Conservation (phyloP, 2,113 vertebrate species). For the Xerus inauris region DNA sequence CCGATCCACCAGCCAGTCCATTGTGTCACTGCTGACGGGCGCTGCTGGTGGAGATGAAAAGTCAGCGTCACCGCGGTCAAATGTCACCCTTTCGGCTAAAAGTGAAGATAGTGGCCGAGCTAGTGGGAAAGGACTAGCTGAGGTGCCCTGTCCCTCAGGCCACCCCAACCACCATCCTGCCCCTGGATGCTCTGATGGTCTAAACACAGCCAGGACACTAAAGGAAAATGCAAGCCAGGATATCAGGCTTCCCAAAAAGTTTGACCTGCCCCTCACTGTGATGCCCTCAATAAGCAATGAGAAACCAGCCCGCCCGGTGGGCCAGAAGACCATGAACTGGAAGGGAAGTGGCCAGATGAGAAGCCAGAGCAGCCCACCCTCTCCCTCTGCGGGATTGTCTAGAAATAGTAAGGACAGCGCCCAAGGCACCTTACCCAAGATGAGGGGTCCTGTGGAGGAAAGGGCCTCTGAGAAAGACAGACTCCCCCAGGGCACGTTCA, state of each 20-base stretch:
- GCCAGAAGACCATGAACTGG: slow-evolving; percentile 52
- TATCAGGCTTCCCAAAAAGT: slow-evolving; percentile 85
- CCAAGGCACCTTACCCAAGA: slow-evolving; percentile 44
- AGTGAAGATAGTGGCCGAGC: slow-evolving; percentile 62
- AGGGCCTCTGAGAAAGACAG: slow-evolving; percentile 79
- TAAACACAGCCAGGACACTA: slow-evolving; percentile 77
- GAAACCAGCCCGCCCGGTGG: slow-evolving; percentile 11
- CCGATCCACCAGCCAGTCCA: slow-evolving; percentile 91
- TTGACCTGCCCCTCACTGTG: slow-evolving; percentile 72
- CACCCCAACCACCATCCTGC: slow-evolving; percentile 66
- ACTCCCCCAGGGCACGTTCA: slow-evolving; percentile 84
- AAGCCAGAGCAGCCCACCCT: not conserved
- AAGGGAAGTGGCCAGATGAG: slow-evolving; percentile 68
- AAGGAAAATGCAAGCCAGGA: slow-evolving; percentile 83
- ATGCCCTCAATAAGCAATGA: slow-evolving; percentile 32
- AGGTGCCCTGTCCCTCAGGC: slow-evolving; percentile 52
- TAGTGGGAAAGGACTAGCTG: slow-evolving; percentile 46
- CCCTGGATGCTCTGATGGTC: slow-evolving; percentile 70
- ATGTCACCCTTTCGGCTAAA: slow-evolving; percentile 29
- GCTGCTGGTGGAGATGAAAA: slow-evolving; percentile 70
- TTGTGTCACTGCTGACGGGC: slow-evolving; percentile 85
- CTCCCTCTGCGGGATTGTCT: slow-evolving; percentile 47
- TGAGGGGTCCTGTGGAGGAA: slow-evolving; percentile 52
- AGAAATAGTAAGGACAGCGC: slow-evolving; percentile 67
- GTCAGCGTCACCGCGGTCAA: not conserved